Evolutionary conservation across 2,888 invertebrate species (phyloP).

Genomic region (Drosophila heteroneura): DNA sequence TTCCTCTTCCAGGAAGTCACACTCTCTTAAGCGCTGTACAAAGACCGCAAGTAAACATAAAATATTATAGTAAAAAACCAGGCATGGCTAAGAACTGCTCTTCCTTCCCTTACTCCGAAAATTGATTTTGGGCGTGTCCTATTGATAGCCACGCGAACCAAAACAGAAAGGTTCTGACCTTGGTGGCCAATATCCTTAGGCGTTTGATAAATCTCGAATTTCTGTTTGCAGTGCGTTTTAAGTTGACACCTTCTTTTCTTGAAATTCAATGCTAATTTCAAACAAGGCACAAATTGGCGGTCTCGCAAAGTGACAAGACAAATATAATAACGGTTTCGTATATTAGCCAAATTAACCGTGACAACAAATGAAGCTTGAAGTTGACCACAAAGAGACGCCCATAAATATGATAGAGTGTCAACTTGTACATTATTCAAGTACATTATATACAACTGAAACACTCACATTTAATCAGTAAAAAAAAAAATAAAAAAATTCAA

Average conservation of each 20-base stretch:
- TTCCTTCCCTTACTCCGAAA: not conserved
- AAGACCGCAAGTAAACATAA: conserved; percentile 26
- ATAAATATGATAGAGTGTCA: conserved; percentile 47
- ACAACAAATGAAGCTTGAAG: conserved; percentile 51
- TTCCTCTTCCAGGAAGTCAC: not conserved
- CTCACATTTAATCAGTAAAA: conserved; percentile 56
- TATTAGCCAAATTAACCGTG: conserved; percentile 69
- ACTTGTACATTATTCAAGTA: conserved; percentile 13
- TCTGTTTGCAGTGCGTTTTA: conserved; percentile 42
- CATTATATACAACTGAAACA: conserved; percentile 24
- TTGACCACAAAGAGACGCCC: conserved; percentile 45
- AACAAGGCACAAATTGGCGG: conserved; percentile 42
- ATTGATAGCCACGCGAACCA: not conserved
- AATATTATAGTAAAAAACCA: conserved; percentile 29
- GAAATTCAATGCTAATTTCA: conserved; percentile 77
- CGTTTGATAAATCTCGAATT: conserved; percentile 72
- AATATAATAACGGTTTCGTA: conserved; percentile 9
- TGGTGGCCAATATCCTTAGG: conserved; percentile 25
- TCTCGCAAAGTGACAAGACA: not conserved
- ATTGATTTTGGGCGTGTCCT: conserved; percentile 54
- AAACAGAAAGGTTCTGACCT: conserved; percentile 7
- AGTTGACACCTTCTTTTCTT: conserved; percentile 8
- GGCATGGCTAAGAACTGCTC: conserved; percentile 17
- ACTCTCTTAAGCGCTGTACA: not conserved
- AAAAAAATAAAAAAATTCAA: conserved; percentile 17